Percentiles rank a stretch among this genome's conserved stretches.
Conservation (phyloP, 2,888 invertebrate genomes). For the Spatulosminthurus flaviceps region DNA sequence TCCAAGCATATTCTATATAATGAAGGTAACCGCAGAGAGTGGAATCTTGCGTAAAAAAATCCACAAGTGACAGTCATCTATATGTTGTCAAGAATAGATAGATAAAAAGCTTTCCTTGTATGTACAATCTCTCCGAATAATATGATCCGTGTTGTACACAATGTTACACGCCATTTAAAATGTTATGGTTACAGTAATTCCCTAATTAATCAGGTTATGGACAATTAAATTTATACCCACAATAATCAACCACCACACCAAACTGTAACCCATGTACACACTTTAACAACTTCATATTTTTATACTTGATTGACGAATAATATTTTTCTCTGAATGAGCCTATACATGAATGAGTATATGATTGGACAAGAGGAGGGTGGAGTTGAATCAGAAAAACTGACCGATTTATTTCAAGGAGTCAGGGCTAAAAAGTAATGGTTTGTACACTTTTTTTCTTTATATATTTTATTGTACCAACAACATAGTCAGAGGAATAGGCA, state of each 20-base stretch:
- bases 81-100: too few species aligned
- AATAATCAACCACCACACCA: neutral
- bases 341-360: too few species aligned
- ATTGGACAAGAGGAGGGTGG: too few species aligned
- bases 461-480: neutral
- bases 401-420: constrained; percentile 34
- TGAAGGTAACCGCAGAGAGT: too few species aligned
- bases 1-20: too few species aligned
- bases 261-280: neutral
- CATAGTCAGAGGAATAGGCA: too few species aligned
- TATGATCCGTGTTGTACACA: neutral
- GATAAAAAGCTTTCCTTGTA: too few species aligned
- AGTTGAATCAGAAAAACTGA: constrained; percentile 26
- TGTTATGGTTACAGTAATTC: neutral
- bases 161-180: neutral
- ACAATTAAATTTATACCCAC: neutral
- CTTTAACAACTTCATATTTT: too few species aligned
- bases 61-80: too few species aligned
- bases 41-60: too few species aligned
- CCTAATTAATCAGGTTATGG: neutral
- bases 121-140: neutral
- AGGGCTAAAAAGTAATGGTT: constrained; percentile 10
- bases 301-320: neutral
- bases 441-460: neutral
- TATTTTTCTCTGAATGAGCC: too few species aligned